Conservation (phyloP, 2,113 vertebrate genomes). For the Chloebia gouldiae region DNA sequence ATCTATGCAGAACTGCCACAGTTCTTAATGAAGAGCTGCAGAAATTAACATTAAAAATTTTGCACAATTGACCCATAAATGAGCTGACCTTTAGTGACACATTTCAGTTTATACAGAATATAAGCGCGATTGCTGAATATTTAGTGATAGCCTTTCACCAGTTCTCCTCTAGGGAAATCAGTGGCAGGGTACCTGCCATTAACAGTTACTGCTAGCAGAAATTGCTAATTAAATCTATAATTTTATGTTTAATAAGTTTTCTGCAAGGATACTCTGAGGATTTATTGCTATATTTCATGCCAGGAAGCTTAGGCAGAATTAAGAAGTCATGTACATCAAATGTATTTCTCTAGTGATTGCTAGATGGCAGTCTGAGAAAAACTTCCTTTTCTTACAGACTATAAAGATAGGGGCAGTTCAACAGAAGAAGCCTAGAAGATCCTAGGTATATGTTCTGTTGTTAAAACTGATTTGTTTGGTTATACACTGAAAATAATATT, state of each 20-base stretch:
- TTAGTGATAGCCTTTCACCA: constrained; percentile 14
- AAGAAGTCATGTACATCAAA: background rate
- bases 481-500: background rate
- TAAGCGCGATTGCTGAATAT: constrained; percentile 26
- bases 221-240: constrained; percentile 67
- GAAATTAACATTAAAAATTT: constrained; percentile 56
- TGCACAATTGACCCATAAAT: constrained; percentile 15
- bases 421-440: background rate
- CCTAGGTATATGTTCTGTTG: background rate
- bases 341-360: background rate
- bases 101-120: constrained; percentile 49
- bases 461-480: background rate
- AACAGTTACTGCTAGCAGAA: constrained; percentile 61
- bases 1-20: background rate
- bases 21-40: background rate
- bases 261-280: background rate
- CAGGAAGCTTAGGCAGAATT: background rate
- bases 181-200: constrained; percentile 52
- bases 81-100: constrained; percentile 59
- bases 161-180: constrained; percentile 68
- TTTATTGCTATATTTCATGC: background rate
- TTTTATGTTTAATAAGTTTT: constrained; percentile 40
- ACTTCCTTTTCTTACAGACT: background rate
- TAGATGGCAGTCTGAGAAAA: background rate
- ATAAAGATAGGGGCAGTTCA: background rate